A percentile compares a stretch with the other conserved stretches of the same genome.
Evolutionary conservation across 2,113 vertebrate genomes (phyloP).

Genomic region (Ramphastos sulfuratus): DNA sequence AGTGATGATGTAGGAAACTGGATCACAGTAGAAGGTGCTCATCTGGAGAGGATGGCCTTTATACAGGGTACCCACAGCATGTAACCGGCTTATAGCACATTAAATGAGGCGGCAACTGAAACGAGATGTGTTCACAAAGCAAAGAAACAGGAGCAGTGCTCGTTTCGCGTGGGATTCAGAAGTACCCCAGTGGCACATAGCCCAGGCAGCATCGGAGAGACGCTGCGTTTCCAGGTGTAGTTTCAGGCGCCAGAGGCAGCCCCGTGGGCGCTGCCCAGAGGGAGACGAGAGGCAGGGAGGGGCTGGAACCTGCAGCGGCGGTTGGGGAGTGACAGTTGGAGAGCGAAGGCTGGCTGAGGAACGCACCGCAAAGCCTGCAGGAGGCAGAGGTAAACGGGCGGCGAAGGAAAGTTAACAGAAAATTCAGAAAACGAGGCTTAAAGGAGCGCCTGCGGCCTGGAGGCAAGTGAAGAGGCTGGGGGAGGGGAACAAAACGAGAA

Average conservation of each 20-base stretch:
- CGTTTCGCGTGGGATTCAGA: accelerated
- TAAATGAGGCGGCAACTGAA: neutral
- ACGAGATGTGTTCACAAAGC: neutral
- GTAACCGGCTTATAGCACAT: accelerated
- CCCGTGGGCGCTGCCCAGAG: neutral
- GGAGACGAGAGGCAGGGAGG: neutral
- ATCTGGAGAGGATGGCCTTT: neutral
- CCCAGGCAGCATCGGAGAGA: accelerated
- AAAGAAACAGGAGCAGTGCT: neutral
- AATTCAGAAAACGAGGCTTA: neutral
- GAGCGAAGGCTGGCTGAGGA: neutral
- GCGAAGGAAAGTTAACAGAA: accelerated
- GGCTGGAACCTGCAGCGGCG: neutral
- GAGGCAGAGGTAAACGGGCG: neutral
- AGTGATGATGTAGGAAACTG: neutral
- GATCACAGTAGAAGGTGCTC: neutral
- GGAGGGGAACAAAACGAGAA: neutral
- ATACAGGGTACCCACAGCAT: accelerated
- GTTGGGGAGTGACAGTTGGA: neutral
- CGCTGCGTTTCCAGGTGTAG: neutral
- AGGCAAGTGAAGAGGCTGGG: neutral
- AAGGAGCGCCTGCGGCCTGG: neutral
- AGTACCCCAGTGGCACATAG: neutral
- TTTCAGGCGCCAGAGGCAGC: neutral
- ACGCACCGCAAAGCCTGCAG: accelerated